phyloP scores from a whole-genome alignment of 2,888 invertebrate genomes.

The Trisateles emortualis region DNA sequence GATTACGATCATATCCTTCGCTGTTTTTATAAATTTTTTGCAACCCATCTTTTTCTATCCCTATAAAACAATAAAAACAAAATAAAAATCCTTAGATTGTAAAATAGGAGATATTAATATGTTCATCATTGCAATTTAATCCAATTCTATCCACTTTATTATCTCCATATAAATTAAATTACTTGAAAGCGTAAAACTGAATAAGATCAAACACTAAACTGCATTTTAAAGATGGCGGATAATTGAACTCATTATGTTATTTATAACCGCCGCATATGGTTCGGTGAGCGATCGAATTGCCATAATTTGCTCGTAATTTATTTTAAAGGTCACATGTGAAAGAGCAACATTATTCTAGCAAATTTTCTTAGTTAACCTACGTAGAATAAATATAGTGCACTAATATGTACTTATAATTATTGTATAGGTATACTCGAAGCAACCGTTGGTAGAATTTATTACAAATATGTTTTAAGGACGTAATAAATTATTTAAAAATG shows the following conservation, averaged over 20 bases:
- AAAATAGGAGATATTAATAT: too few species aligned
- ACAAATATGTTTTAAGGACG: too few species aligned
- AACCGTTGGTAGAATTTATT: too few species aligned
- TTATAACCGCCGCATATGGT: slow-evolving; percentile 67
- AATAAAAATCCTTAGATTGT: too few species aligned
- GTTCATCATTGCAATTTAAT: not conserved
- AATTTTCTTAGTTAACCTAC: not conserved
- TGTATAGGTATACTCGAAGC: too few species aligned
- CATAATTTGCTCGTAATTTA: slow-evolving; percentile 70
- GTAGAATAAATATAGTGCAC: not conserved
- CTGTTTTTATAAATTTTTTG: too few species aligned
- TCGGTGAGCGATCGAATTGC: slow-evolving; percentile 61
- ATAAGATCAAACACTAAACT: slow-evolving; percentile 52
- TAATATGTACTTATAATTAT: too few species aligned
- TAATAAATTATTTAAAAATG: too few species aligned
- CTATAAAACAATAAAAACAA: too few species aligned
- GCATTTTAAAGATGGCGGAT: slow-evolving; percentile 63
- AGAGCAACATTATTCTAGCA: slow-evolving; percentile 20
- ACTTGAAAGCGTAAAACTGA: slow-evolving; percentile 31
- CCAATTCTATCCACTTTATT: not conserved
- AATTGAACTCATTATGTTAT: slow-evolving; percentile 75
- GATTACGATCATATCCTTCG: too few species aligned
- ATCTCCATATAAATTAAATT: slow-evolving; percentile 11
- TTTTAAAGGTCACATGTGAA: slow-evolving; percentile 58
- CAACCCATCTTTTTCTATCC: too few species aligned